phyloP scores from a whole-genome alignment of 2,888 invertebrate species.

The Hypena proboscidalis region DNA sequence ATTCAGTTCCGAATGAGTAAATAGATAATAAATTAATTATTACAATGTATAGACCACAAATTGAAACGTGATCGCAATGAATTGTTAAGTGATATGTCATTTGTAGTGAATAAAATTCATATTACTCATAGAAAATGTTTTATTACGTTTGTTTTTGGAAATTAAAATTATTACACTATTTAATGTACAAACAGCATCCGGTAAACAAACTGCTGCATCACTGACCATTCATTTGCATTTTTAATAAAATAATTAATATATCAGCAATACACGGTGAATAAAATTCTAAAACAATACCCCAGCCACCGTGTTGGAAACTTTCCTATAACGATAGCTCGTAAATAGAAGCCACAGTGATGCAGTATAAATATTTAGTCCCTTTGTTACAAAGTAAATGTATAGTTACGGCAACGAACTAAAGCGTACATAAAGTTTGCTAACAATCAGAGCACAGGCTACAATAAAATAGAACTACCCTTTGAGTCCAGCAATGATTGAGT shows the following conservation, averaged over 20 bases:
- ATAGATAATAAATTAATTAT: constrained; percentile 55
- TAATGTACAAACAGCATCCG: constrained; percentile 20
- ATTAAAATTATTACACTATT: constrained; percentile 38
- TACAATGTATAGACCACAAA: constrained; percentile 55
- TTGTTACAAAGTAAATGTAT: constrained; percentile 29
- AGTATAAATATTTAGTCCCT: constrained; percentile 8
- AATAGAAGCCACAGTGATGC: constrained; percentile 6
- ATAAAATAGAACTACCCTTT: constrained; percentile 69
- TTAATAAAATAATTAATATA: constrained; percentile 18
- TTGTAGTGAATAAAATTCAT: constrained; percentile 53
- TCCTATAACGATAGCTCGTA: constrained; percentile 3
- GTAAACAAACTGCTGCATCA: constrained; percentile 27
- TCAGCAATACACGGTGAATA: background rate
- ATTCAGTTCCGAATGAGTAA: constrained; percentile 43
- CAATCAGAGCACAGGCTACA: constrained; percentile 60
- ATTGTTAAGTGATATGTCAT: constrained; percentile 59
- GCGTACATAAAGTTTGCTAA: constrained; percentile 55
- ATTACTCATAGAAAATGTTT: constrained; percentile 33
- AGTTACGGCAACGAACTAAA: constrained; percentile 31
- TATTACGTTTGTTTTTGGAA: constrained; percentile 35
- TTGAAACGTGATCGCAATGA: constrained; percentile 57
- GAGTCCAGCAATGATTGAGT: constrained; percentile 70
- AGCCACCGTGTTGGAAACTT: background rate
- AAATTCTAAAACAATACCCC: background rate
- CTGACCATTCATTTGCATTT: constrained; percentile 30